A percentile compares a stretch with the other conserved stretches of the same genome.
These are phyloP conservation scores for Drepanosiphum platanoidis DNA, from an alignment of 2,888 invertebrate genomes.

Conservation along the genomic window DNA sequence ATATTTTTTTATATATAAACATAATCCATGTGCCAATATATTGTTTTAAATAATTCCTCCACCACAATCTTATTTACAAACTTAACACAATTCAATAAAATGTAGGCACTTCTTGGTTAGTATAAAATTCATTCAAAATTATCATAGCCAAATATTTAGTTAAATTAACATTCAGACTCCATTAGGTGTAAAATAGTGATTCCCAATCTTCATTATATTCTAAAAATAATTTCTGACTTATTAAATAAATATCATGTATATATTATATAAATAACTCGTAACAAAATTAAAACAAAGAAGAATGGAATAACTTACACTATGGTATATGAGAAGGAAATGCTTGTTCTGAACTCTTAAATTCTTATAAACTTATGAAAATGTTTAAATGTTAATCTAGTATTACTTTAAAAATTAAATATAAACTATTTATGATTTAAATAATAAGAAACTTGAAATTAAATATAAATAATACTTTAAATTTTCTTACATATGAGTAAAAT, in stretches of 20 bases:
- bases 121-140: constrained; percentile 42
- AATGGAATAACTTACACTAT: background rate
- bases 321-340: background rate
- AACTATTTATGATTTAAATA: background rate
- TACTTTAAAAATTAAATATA: background rate
- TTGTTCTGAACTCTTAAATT: background rate
- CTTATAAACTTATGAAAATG: background rate
- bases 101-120: constrained; percentile 14
- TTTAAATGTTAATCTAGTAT: background rate
- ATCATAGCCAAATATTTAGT: constrained; percentile 8
- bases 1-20: background rate
- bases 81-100: constrained; percentile 40
- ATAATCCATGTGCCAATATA: background rate
- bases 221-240: background rate
- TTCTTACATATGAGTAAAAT: background rate
- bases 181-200: background rate
- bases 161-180: background rate
- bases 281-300: background rate
- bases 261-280: background rate
- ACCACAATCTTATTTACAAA: constrained; percentile 57
- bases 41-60: constrained; percentile 43
- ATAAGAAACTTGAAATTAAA: background rate
- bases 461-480: background rate
- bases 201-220: background rate
- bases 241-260: background rate